phyloP scores from a whole-genome alignment of 2,888 invertebrate species.

The Hecatera dysodea region DNA sequence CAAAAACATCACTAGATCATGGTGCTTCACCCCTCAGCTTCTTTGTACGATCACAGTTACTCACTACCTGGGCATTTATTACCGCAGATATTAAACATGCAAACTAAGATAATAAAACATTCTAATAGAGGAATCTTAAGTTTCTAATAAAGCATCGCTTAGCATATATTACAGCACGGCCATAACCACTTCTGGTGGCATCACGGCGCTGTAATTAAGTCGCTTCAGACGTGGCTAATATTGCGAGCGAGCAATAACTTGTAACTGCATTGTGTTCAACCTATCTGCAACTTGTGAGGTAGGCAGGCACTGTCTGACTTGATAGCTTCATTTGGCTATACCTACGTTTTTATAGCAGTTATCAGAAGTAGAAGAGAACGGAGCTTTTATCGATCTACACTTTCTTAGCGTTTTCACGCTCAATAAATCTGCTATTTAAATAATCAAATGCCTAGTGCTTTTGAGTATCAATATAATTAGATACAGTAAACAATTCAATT shows the following conservation, averaged over 20 bases:
- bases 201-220: slow-evolving; percentile 59
- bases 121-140: no score
- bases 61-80: no score
- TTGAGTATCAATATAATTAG: neutral
- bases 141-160: slow-evolving; percentile 21
- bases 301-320: neutral
- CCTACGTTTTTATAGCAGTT: neutral
- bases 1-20: no score
- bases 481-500: neutral
- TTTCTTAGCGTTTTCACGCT: neutral
- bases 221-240: slow-evolving; percentile 58
- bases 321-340: neutral
- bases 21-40: no score
- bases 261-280: slow-evolving; percentile 45
- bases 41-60: no score
- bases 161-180: neutral
- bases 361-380: no score
- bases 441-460: neutral
- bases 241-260: slow-evolving; percentile 53
- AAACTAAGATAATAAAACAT: no score
- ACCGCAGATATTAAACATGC: no score
- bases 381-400: neutral
- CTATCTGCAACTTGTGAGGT: slow-evolving; percentile 15
- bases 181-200: slow-evolving; percentile 31
- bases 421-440: neutral